Evolutionary conservation across 1,140 invertebrate genomes (phyloP).

Genomic region (Mylabris phalerata): DNA sequence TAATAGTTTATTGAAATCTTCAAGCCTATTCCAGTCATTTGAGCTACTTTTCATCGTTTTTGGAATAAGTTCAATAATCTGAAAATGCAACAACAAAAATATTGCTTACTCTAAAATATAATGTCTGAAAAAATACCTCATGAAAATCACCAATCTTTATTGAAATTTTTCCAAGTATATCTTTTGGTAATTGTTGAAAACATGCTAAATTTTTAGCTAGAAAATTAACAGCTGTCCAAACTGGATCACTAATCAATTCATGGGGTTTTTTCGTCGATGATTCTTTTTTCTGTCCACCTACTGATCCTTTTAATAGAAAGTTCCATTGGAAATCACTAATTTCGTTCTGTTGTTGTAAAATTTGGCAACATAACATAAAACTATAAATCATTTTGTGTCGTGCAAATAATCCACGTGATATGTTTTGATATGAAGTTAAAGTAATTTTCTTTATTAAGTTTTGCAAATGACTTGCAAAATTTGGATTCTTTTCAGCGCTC

Average conservation of each 20-base stretch:
- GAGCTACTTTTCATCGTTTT: constrained; percentile 41
- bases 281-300: constrained; percentile 41
- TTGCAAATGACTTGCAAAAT: constrained; percentile 56
- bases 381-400: constrained; percentile 85
- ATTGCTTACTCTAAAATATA: too few relatives aligned
- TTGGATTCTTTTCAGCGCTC: constrained; percentile 57
- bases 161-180: constrained; percentile 50
- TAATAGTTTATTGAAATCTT: constrained; percentile 74
- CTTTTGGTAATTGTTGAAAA: constrained; percentile 48
- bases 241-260: constrained; percentile 48
- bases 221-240: constrained; percentile 57
- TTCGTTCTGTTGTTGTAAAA: constrained; percentile 54
- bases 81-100: too few relatives aligned
- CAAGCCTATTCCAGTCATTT: constrained; percentile 54
- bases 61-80: constrained; percentile 47
- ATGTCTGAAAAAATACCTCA: constrained; percentile 41
- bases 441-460: constrained; percentile 71
- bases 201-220: constrained; percentile 49
- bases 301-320: constrained; percentile 65
- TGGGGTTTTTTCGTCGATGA: constrained; percentile 43
- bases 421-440: constrained; percentile 73
- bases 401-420: constrained; percentile 85
- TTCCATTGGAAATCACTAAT: constrained; percentile 59
- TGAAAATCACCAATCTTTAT: constrained; percentile 54
- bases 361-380: constrained; percentile 72